Conservation (phyloP, 2,113 vertebrate species). For the Sinocyclocheilus anophthalmus region DNA sequence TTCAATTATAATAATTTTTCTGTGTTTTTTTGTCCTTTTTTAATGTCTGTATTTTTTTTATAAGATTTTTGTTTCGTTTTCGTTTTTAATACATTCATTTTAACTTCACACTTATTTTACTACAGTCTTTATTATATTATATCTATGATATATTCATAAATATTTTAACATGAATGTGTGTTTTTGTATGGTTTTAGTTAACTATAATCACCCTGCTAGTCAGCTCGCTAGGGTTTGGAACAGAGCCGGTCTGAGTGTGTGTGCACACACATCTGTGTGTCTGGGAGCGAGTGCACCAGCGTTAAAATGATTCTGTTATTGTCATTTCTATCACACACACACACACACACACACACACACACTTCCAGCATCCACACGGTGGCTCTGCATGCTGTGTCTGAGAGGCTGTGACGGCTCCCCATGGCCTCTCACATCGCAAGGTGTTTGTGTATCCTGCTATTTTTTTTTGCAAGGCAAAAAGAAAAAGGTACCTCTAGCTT, state of each 20-base stretch:
- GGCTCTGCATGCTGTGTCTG: slow-evolving; percentile 19
- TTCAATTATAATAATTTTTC: too few species aligned
- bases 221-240: slow-evolving; percentile 2
- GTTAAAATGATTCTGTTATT: slow-evolving; percentile 97
- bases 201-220: neutral
- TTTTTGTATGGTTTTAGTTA: too few species aligned
- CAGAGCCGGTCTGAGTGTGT: neutral
- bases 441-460: slow-evolving; percentile 18
- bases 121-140: too few species aligned
- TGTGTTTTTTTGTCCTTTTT: too few species aligned
- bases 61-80: too few species aligned
- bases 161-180: too few species aligned
- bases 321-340: slow-evolving; percentile 86
- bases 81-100: too few species aligned
- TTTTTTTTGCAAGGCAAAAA: slow-evolving; percentile 2
- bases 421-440: slow-evolving; percentile 17
- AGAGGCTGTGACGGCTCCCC: slow-evolving; percentile 28
- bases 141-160: too few species aligned
- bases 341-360: slow-evolving; percentile 76
- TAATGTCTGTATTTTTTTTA: too few species aligned
- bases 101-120: too few species aligned
- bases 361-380: slow-evolving; percentile 5
- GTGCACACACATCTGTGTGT: neutral
- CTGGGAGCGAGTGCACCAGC: slow-evolving; percentile 74
- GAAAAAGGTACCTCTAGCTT: neutral